Evolutionary conservation across 2,888 invertebrate genomes (phyloP).

Genomic region (Silvanus unidentatus): DNA sequence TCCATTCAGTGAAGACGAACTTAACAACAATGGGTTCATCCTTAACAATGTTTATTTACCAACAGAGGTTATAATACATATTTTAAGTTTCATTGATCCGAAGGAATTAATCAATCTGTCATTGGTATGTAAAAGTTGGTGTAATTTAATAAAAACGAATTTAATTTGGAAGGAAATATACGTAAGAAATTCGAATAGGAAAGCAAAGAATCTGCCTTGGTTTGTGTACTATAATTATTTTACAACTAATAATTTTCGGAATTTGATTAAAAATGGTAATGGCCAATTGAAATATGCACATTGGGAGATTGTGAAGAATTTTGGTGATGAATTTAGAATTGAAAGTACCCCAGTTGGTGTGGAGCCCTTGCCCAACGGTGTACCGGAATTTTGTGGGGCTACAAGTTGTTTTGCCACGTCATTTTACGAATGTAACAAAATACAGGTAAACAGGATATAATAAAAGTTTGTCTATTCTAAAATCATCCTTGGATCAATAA

Average conservation of each 20-base stretch:
- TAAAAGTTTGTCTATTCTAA: too few relatives aligned
- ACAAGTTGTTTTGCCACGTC: conserved; percentile 53
- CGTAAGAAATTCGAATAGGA: conserved; percentile 22
- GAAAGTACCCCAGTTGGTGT: conserved; percentile 48
- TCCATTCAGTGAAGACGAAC: conserved; percentile 12
- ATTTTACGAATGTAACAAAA: conserved; percentile 45
- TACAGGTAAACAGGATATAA: too few relatives aligned
- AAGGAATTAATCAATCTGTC: conserved; percentile 44
- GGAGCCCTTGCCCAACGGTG: conserved; percentile 42
- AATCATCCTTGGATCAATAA: too few relatives aligned
- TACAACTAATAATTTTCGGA: conserved; percentile 43
- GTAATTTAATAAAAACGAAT: conserved; percentile 42
- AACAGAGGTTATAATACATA: conserved; percentile 47
- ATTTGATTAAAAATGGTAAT: conserved; percentile 50
- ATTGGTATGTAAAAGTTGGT: conserved; percentile 51
- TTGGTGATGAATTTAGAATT: conserved; percentile 47
- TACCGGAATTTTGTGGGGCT: conserved; percentile 43
- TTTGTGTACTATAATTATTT: conserved; percentile 45
- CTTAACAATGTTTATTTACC: conserved; percentile 44
- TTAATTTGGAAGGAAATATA: conserved; percentile 34
- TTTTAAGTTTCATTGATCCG: conserved; percentile 43
- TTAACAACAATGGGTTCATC: conserved; percentile 38
- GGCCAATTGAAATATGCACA: conserved; percentile 43
- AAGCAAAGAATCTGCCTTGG: conserved; percentile 37
- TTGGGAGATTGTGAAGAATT: conserved; percentile 44